phyloP scores from a whole-genome alignment of 2,797 vertebrate species.

The Gobio occitaniae region DNA sequence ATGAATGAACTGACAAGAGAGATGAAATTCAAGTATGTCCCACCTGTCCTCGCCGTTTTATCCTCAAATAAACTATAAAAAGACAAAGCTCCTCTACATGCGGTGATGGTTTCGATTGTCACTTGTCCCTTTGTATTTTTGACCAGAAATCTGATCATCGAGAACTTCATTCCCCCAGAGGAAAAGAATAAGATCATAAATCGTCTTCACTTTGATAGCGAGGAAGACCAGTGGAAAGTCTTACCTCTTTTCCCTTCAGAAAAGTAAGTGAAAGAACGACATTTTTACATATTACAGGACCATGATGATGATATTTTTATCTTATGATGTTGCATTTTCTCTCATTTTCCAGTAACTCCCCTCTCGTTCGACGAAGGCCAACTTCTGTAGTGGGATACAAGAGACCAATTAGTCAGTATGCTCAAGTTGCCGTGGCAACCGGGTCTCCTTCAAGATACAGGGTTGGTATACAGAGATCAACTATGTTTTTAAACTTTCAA shows the following conservation, averaged over 20 bases:
- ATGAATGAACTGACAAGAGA: conserved; percentile 95
- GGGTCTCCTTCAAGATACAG: conserved; percentile 90
- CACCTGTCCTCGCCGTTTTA: not conserved
- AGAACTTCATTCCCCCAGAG: conserved; percentile 96
- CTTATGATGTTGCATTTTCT: not conserved
- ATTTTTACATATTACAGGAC: not conserved
- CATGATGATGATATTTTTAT: not conserved
- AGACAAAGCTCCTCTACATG: not conserved
- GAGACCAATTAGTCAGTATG: conserved; percentile 95
- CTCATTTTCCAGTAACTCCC: conserved; percentile 71
- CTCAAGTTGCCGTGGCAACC: conserved; percentile 90
- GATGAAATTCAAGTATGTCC: conserved; percentile 94
- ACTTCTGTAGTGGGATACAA: conserved; percentile 94
- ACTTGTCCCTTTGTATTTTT: conserved; percentile 16
- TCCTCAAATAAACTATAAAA: not conserved
- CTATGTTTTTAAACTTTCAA: not conserved
- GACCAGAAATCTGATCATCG: conserved; percentile 91
- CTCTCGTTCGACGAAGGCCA: conserved; percentile 87
- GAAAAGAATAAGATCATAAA: conserved; percentile 99
- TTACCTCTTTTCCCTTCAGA: conserved; percentile 86
- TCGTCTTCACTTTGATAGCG: conserved; percentile 89
- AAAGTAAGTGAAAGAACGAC: conserved; percentile 71
- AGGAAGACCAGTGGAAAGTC: conserved; percentile 97
- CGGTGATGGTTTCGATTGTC: not conserved
- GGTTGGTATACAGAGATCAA: conserved; percentile 74